Conservation (phyloP, 2,113 vertebrate genomes). For the Spea multiplicata region DNA sequence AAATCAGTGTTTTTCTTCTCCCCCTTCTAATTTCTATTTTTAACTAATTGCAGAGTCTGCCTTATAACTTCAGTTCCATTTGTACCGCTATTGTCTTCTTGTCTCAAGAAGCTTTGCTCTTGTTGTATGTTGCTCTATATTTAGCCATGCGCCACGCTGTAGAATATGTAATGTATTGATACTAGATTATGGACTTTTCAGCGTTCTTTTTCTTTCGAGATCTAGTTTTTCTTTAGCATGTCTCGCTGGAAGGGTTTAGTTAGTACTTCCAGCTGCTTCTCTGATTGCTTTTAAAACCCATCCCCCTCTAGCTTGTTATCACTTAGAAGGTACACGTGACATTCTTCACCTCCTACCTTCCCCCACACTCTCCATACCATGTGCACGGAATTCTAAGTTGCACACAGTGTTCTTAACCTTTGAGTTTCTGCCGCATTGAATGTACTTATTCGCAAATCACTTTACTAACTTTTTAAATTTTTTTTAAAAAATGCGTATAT, state of each 20-base stretch:
- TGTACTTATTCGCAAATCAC: too few species aligned
- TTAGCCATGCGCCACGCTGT: too few species aligned
- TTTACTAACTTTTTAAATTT: too few species aligned
- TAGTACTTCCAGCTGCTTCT: slow-evolving; percentile 39
- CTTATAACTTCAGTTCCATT: too few species aligned
- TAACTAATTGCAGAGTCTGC: too few species aligned
- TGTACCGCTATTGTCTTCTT: too few species aligned
- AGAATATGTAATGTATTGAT: too few species aligned
- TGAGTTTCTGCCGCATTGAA: not conserved
- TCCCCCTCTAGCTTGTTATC: slow-evolving; percentile 39
- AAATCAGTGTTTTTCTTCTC: too few species aligned
- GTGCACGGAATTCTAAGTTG: slow-evolving; percentile 29
- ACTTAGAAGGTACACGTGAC: slow-evolving; percentile 24
- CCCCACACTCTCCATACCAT: not conserved
- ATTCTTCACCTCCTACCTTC: slow-evolving; percentile 28
- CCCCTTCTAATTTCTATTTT: too few species aligned
- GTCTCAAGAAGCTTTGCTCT: too few species aligned
- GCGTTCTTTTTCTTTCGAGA: not conserved
- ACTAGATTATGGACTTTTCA: not conserved
- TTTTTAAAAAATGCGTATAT: too few species aligned
- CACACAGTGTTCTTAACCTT: slow-evolving; percentile 4
- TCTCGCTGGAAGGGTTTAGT: slow-evolving; percentile 16
- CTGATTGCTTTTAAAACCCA: slow-evolving; percentile 41
- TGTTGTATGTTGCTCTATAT: too few species aligned
- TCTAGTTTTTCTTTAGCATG: not conserved